Evolutionary conservation across 35 echinoderm and acorn worm species (phyloP).

Genomic region (Strongylocentrotus purpuratus): DNA sequence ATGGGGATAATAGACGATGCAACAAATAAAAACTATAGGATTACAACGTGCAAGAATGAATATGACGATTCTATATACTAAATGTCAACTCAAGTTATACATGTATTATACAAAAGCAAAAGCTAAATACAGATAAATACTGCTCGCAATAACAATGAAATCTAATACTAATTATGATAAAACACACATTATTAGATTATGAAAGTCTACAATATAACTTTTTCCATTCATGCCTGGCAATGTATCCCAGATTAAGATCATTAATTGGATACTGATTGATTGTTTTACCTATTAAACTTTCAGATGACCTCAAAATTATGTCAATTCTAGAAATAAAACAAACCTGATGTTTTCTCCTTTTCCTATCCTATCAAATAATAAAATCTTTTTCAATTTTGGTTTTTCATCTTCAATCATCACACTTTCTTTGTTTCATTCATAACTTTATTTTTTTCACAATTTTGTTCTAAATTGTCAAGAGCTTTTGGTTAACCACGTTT

Average conservation of each 20-base stretch:
- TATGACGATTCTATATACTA: background rate
- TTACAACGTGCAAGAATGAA: background rate
- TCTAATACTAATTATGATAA: background rate
- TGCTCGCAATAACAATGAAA: background rate
- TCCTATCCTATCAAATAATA: background rate
- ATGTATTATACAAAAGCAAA: background rate
- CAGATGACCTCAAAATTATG: background rate
- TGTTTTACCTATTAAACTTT: background rate
- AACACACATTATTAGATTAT: background rate
- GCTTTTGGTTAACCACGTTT: background rate
- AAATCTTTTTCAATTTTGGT: background rate
- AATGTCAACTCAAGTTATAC: background rate
- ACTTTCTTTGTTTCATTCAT: background rate
- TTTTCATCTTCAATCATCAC: background rate
- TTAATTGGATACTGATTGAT: background rate
- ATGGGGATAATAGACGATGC: conserved; percentile 1
- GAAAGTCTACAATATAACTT: background rate
- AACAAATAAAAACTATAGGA: conserved; percentile 5
- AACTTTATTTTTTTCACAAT: background rate
- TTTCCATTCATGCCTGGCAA: background rate
- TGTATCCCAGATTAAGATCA: background rate
- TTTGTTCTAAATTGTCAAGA: background rate
- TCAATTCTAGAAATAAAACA: background rate
- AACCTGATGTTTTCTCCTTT: background rate
- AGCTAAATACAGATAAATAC: background rate